Percentiles rank a stretch among this genome's conserved stretches.
These are phyloP conservation scores for Percopsis omiscomaycus DNA, from an alignment of 2,797 vertebrate species.

Conservation along the genomic window DNA sequence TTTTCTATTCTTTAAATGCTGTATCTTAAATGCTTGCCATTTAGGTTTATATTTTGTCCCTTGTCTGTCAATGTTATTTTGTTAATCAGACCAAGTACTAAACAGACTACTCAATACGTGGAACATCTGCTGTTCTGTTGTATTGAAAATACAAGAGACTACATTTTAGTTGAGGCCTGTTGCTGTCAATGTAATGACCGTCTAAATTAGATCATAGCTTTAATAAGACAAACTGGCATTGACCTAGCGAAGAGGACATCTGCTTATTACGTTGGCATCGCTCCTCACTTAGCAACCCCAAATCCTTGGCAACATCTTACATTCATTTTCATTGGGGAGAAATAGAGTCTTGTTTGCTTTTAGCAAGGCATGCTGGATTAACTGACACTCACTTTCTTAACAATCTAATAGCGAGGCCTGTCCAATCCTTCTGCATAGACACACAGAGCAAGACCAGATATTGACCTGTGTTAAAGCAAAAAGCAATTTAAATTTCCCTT, in stretches of 20 bases:
- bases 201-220: neutral
- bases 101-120: neutral
- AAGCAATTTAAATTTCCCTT: too few species aligned
- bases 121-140: neutral
- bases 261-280: constrained; percentile 22
- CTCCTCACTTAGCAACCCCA: constrained; percentile 21
- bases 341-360: constrained; percentile 1
- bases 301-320: neutral
- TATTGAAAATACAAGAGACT: neutral
- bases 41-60: too few species aligned
- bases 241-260: constrained; percentile 11
- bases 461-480: too few species aligned
- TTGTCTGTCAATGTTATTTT: neutral
- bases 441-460: neutral
- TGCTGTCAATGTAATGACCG: constrained; percentile 10
- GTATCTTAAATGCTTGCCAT: too few species aligned
- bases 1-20: too few species aligned
- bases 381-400: neutral
- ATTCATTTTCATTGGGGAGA: neutral
- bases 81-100: neutral
- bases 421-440: neutral
- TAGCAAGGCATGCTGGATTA: neutral
- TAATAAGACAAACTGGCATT: neutral
- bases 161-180: neutral
- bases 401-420: constrained; percentile 3